phyloP scores from a whole-genome alignment of 2,113 vertebrate genomes.

The Thryonomys swinderianus region DNA sequence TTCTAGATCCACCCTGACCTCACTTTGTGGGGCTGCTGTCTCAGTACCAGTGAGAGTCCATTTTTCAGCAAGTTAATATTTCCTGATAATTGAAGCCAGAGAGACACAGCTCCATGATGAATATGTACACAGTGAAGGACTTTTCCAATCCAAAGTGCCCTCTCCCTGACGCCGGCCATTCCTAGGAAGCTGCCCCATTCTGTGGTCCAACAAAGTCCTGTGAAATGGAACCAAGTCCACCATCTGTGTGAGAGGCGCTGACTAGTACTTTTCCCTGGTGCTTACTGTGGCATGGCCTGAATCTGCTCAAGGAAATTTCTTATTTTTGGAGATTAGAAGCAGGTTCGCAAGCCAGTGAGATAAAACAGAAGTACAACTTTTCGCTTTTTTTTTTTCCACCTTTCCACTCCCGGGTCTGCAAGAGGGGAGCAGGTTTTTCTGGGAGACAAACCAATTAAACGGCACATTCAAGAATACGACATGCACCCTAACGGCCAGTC shows the following conservation, averaged over 20 bases:
- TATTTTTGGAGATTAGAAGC: neutral
- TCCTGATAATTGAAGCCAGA: neutral
- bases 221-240: neutral
- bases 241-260: neutral
- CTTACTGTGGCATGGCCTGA: neutral
- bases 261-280: neutral
- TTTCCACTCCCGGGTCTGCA: neutral
- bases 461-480: neutral
- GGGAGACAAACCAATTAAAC: neutral
- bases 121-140: neutral
- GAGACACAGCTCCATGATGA: neutral
- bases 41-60: neutral
- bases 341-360: neutral
- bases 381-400: neutral
- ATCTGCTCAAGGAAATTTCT: neutral
- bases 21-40: neutral
- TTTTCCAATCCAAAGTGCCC: neutral
- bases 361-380: neutral
- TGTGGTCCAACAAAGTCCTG: neutral
- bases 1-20: neutral
- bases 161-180: neutral
- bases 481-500: neutral
- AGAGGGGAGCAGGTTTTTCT: neutral
- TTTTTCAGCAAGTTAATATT: neutral
- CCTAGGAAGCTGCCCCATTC: neutral